Evolutionary conservation across 1,140 invertebrate genomes (phyloP), one percentile per base, ranked within the genome.

Genomic region (Wiebesia pumilae): DNA sequence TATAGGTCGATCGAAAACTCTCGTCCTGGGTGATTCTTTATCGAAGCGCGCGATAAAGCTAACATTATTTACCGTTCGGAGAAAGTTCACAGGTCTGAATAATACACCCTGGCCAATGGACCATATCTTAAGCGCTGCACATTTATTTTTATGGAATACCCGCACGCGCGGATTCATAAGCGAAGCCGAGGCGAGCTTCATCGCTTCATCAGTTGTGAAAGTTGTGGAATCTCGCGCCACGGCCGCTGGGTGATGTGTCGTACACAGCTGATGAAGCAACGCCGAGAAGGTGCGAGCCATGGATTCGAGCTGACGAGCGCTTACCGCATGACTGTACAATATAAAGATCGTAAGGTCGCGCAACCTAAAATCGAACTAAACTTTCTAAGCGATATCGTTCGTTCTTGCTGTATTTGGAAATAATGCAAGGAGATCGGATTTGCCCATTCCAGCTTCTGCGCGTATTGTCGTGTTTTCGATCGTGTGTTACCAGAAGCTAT

Each of bases 141-240:
- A 14, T 27, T 62, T 3, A 3, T 62, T 62, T 62, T 62, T 62
- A 62, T 27, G 24, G 58, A 62, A 62, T 38, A 38, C 3, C 21
- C 69, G 35, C 35, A 21, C 35, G 27, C 81, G 58, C 58, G 21
- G 24, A 77, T 7, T 58, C 51, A 35, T 47, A 33, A 24, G 40
- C 14, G 27, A 4, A 71, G n/a, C 0, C 35, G 69, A 14, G 12
- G 4, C 69, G 43, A n/a, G 9, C n/a, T n/a, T n/a, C n/a, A n/a
- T n/a, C n/a, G 43, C 24, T 81, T 62, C 69, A 81, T 85, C 78
- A 58, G 81, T 85, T 81, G 84, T 75, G 84, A 86, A 81, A 86
- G 84, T 73, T 51, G 58, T 38, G 65, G 81, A 73, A 35, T 54
- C 43, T 83, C 7, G 43, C 33, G 3, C 27, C 40, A 30, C 27